phyloP scores from a whole-genome alignment of 2,797 vertebrate species.

The Nothura maculosa region DNA sequence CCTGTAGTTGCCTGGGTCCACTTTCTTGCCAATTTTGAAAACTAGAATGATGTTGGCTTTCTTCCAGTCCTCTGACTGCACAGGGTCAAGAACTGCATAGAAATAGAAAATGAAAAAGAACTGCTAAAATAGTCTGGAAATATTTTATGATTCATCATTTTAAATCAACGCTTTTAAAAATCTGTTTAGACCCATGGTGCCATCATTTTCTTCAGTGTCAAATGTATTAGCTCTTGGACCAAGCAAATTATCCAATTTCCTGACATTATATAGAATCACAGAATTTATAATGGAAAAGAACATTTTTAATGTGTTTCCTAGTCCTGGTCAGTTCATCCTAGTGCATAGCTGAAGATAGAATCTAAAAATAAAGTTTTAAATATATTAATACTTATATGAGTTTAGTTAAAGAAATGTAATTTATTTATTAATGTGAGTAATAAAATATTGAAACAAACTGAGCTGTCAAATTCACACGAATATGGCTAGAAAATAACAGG shows the following conservation, averaged over 20 bases:
- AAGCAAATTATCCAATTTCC: not conserved
- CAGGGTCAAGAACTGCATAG: not conserved
- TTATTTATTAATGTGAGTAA: not conserved
- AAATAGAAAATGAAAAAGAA: slow-evolving; percentile 10
- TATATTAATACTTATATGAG: not conserved
- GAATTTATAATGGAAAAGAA: not conserved
- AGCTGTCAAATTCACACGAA: not conserved
- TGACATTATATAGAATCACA: not conserved
- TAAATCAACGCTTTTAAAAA: not conserved
- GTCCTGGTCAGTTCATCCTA: too few relatives aligned
- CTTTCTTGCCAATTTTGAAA: too few relatives aligned
- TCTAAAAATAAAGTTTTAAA: not conserved
- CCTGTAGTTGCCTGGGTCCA: too few relatives aligned
- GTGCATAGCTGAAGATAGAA: not conserved
- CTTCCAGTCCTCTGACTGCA: not conserved
- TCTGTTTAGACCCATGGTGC: not conserved
- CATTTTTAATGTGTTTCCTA: not conserved
- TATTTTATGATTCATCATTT: not conserved
- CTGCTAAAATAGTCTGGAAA: not conserved
- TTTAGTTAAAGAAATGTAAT: not conserved
- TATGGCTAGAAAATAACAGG: not conserved
- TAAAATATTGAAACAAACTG: not conserved
- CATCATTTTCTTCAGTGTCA: not conserved
- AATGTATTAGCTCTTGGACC: not conserved
- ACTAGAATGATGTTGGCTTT: too few relatives aligned